phyloP scores from a whole-genome alignment of 2,113 vertebrate genomes.

The Oceanodroma tethys region DNA sequence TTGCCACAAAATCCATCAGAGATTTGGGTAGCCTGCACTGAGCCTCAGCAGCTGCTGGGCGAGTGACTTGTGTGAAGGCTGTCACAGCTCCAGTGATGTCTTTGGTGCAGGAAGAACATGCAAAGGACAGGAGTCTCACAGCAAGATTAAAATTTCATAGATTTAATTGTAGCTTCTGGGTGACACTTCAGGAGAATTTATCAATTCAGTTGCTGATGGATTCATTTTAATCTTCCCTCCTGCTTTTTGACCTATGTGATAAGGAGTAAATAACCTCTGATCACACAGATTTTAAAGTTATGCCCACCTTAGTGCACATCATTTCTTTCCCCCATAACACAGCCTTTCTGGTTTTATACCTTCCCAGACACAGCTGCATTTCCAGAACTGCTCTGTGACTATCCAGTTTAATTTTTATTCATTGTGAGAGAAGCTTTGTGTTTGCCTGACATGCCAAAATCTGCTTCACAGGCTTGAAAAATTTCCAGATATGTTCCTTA shows the following conservation, averaged over 20 bases:
- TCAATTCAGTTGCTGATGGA: not conserved
- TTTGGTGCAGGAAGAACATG: not conserved
- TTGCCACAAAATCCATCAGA: not conserved
- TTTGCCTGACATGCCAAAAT: not conserved
- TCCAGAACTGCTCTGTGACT: not conserved
- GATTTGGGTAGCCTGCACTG: not conserved
- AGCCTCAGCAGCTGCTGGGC: not conserved
- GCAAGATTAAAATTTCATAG: not conserved
- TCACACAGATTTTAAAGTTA: not conserved
- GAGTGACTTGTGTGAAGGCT: not conserved
- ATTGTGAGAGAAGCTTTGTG: not conserved
- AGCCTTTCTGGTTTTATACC: not conserved
- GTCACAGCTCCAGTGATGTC: rapidly evolving
- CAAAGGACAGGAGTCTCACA: not conserved
- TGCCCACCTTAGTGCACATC: not conserved
- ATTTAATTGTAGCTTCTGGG: not conserved
- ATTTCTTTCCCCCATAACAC: not conserved
- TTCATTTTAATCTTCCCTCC: not conserved
- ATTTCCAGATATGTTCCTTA: not conserved
- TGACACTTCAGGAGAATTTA: not conserved
- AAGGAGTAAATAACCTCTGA: not conserved
- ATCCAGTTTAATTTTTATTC: not conserved
- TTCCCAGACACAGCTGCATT: not conserved
- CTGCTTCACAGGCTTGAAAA: not conserved
- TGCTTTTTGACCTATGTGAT: not conserved